Evolutionary conservation across 2,113 vertebrate genomes (phyloP), one percentile per base, ranked within the genome.

Genomic region (Chiloscyllium plagiosum): DNA sequence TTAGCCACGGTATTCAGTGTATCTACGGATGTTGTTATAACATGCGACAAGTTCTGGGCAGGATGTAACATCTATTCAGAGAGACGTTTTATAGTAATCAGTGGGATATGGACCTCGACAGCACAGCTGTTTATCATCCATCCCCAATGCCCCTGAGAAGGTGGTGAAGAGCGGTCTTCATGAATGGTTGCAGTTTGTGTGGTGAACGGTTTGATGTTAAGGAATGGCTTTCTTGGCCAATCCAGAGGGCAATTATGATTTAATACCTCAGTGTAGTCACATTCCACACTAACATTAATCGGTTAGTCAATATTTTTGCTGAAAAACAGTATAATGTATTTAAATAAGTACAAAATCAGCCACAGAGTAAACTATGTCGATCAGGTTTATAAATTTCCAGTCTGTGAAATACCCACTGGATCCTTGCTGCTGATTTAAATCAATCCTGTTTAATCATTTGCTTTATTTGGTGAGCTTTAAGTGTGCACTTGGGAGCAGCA

Each of bases 371-470:
- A 33, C 94, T 72, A 15, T 76, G 68, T 10, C 0, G 42, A 33
- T 42, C 89, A 92, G 89, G 61, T 37, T 93, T 93, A 92, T 92
- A 92, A 61, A n/a, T 33, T 33, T 65, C 52, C 89, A 37, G 89
- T 3, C 33, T 93, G 33, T 10, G 89, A 22, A 93, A 5, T 56
- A 61, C 61, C 89, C 29, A 66, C 61, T 66, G 33, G 42, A 4
- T 95, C 93, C 47, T 68, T 29, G 69, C 42, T 29, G 69, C 72
- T 24, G 69, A 72, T 52, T 72, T 72, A 95, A 95, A 95, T 95
- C 76, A 72, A 42, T 72, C 42, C 50, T 26, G 42, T 29, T 69
- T 95, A 72, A 95, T 95, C n/a, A 47, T 95, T 95, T 47, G 69
- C 94, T 47, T 47, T 95, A 95, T 95, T 95, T 95, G 94, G 94